Conservation (phyloP, 2,888 invertebrate genomes). For the Lochmaea capreae region DNA sequence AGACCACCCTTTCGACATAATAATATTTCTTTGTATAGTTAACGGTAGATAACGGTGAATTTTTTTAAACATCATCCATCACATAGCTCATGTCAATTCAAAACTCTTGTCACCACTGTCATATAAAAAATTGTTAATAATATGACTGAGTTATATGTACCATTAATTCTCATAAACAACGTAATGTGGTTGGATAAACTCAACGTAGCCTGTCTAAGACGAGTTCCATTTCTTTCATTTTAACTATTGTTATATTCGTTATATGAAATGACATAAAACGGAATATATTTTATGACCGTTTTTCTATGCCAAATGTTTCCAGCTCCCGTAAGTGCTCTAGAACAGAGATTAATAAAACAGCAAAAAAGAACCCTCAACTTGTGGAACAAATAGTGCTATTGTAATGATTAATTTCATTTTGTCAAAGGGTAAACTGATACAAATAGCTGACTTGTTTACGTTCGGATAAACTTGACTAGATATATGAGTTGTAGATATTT, state of each 20-base stretch:
- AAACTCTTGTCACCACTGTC: too few relatives aligned
- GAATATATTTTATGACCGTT: slow-evolving; percentile 20
- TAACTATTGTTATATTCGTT: neutral
- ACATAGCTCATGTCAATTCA: too few relatives aligned
- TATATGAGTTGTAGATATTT: neutral
- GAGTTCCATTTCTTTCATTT: neutral
- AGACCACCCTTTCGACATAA: too few relatives aligned
- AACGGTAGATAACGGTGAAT: too few relatives aligned
- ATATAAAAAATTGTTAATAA: too few relatives aligned
- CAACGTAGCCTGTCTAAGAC: neutral
- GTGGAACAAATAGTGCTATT: slow-evolving; percentile 6
- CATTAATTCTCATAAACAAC: too few relatives aligned
- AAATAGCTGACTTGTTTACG: slow-evolving; percentile 6
- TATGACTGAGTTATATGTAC: too few relatives aligned
- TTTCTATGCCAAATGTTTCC: slow-evolving; percentile 16
- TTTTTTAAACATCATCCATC: too few relatives aligned
- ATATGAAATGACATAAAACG: neutral
- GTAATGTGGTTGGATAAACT: too few relatives aligned
- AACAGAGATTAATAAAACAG: slow-evolving; percentile 16
- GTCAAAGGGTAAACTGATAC: neutral
- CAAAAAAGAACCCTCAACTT: slow-evolving; percentile 2
- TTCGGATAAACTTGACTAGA: neutral
- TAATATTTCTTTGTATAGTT: too few relatives aligned
- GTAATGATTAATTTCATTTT: slow-evolving; percentile 14
- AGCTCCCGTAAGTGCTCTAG: neutral